Evolutionary conservation across 92 coral and sea anemone genomes (phyloP), one percentile per base, ranked within the genome.

Genomic region (Paragorgia papillata): DNA sequence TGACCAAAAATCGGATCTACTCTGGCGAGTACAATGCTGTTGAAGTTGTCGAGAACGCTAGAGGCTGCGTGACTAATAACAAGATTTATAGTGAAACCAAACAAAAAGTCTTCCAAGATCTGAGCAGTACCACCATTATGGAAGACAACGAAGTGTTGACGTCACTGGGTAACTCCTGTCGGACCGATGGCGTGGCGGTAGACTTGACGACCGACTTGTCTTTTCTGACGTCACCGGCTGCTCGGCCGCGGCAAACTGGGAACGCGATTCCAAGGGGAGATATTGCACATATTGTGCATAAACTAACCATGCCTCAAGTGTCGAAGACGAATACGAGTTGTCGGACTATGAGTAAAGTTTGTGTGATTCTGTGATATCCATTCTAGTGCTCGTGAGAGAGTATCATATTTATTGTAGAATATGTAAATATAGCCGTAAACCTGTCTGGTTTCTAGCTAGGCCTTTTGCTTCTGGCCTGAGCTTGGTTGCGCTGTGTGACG

Each of bases 1-100:
- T 94, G 15, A 87, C 94, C 2, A 83, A 89, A 25, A 94, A 94
- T 60, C 90, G 98, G 40, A 88, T 94, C 53, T 88, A 84, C 90
- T 84, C 90, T 28, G 82, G 91, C 9, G 74, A 82, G 77, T 84
- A 82, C 58, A 79, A 83, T 27, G 98, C 94, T 49, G 75, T 94
- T 60, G 75, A 81, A 61, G 84, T 91, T 71, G 58, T 87, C 66
- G 97, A 91, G 67, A 91, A 85, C 53, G 95, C 94, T 13, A 90
- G 98, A 15, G 98, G 98, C 0, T 87, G 87, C 18, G 92, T 94
- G 1, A 88, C 84, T 43, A 76, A 83, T 74, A 94, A 94, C 51
- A 90, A 79, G 20, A 87, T 94, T 30, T 94, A 84, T 33, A 88
- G 89, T 61, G 71, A 88, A 27, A 67, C 66, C 10, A 43, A 67